Evolutionary conservation across 2,888 invertebrate genomes (phyloP).

Genomic region (Sphaerophoria rueppellii): DNA sequence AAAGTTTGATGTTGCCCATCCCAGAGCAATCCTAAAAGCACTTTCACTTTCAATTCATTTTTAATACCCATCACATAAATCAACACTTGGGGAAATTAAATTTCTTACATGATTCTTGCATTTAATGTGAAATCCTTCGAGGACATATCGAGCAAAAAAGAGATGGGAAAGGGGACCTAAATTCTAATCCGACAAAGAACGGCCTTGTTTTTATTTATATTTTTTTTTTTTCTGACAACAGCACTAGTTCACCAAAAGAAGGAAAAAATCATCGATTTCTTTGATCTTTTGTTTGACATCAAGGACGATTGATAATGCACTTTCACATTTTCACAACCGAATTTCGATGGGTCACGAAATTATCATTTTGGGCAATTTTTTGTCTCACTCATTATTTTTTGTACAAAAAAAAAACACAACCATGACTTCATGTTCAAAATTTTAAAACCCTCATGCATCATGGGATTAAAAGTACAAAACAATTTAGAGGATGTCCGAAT

Average conservation of each 20-base stretch:
- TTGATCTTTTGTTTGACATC: slow-evolving; percentile 27
- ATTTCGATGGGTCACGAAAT: slow-evolving; percentile 19
- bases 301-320: slow-evolving; percentile 48
- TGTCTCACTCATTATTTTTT: background rate
- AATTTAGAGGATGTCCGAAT: slow-evolving; percentile 54
- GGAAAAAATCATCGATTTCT: slow-evolving; percentile 23
- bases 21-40: slow-evolving; percentile 22
- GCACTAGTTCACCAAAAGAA: background rate
- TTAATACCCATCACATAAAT: background rate
- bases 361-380: background rate
- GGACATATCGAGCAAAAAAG: slow-evolving; percentile 5
- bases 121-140: slow-evolving; percentile 33
- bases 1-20: background rate
- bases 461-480: slow-evolving; percentile 4
- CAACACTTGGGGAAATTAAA: background rate
- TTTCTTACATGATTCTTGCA: slow-evolving; percentile 31
- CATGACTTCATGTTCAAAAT: slow-evolving; percentile 9
- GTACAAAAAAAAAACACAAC: background rate
- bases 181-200: slow-evolving; percentile 13
- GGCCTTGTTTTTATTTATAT: slow-evolving; percentile 1
- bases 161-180: background rate
- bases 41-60: slow-evolving; percentile 7
- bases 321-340: slow-evolving; percentile 17
- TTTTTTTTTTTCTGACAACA: slow-evolving; percentile 16
- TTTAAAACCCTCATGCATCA: background rate